Evolutionary conservation across 2,113 vertebrate species (phyloP), one percentile per base, ranked within the genome.

Genomic region (Microtus montanus): DNA sequence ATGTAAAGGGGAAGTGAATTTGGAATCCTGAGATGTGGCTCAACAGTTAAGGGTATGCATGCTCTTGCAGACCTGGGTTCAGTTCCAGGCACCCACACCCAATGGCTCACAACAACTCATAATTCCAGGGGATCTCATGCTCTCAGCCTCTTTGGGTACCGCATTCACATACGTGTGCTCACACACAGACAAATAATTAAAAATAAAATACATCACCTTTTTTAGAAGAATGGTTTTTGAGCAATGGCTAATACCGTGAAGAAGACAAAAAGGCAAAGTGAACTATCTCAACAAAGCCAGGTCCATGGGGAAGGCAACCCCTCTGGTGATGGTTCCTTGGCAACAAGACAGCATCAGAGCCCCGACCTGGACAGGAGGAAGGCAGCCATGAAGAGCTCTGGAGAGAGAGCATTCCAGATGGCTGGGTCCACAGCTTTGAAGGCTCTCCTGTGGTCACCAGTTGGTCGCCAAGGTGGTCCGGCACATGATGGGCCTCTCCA

Each of bases 401-500:
- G n/a, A 44, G 35, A 58, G 87, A 63, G n/a, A 86, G 44, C 41
- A 13, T 66, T 71, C n/a, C 52, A 1, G n/a, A 24, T 4, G 2
- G 1, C 9, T 0, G 0, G 14, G 7, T 41, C 30, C 1, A 61
- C 7, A 15, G 11, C 7, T 9, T 24, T n/a, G 1, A 41, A 85
- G 77, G 68, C 52, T 49, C 35, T 22, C 8, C 77, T 2, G 2
- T 26, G 90, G 9, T 41, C 44, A 63, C 61, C 19, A 2, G 17
- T 82, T 4, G 1, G 26, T 75, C 8, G 0, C 10, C 22, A 2
- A 20, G 44, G 17, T 24, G n/a, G 63, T 64, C 54, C 1, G 14
- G 70, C 15, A 2, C 85, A 47, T 33, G 11, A 38, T 33, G 30
- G 35, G 47, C 22, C 85, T 73, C 85, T 87, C 66, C 22, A 5